These are phyloP conservation scores for Vidua chalybeata DNA, from an alignment of 2,113 vertebrate species.

Conservation along the genomic window DNA sequence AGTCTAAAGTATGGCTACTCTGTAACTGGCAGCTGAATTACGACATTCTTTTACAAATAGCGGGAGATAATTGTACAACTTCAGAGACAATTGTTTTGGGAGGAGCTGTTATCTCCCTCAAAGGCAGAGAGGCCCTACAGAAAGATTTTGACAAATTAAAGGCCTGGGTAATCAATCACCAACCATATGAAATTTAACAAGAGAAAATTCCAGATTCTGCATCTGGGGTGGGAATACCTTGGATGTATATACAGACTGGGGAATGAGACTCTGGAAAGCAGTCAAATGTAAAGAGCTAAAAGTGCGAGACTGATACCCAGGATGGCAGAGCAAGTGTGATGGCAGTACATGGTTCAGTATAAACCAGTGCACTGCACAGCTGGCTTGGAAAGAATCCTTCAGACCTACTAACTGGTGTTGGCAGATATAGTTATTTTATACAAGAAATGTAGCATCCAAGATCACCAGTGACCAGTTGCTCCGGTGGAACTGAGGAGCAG, in stretches of 20 bases:
- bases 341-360: not conserved
- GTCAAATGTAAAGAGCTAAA: not conserved
- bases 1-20: not conserved
- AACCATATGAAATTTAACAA: not conserved
- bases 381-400: not conserved
- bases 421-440: not conserved
- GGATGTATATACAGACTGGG: not conserved
- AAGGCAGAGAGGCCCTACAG: not conserved
- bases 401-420: not conserved
- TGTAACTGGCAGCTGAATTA: not conserved
- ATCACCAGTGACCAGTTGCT: not conserved
- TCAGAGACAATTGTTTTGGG: not conserved
- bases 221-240: not conserved
- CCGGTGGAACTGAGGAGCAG: not conserved
- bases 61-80: not conserved
- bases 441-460: not conserved
- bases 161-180: not conserved
- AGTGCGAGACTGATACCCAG: not conserved
- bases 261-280: not conserved
- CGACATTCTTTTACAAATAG: not conserved
- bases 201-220: not conserved
- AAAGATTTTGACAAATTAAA: not conserved
- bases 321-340: accelerated
- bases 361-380: accelerated
- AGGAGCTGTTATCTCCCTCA: not conserved